Evolutionary conservation across 2,888 invertebrate species (phyloP), one percentile per base, ranked within the genome.

Genomic region (Priocnemis perturbator): DNA sequence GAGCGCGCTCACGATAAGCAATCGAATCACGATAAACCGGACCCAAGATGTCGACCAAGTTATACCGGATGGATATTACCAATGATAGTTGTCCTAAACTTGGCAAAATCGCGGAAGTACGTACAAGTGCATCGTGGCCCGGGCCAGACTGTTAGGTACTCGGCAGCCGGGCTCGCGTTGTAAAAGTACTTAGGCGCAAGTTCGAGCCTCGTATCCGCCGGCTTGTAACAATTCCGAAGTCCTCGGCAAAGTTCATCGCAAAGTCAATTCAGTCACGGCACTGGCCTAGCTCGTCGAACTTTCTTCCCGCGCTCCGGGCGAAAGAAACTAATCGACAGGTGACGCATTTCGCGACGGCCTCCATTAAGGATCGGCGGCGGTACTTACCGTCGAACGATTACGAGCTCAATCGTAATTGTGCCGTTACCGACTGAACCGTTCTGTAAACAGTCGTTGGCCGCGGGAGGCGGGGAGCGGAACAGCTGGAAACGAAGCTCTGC

Each of bases 21-120:
- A 80, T 74, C 69, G 70, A 72, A 74, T 72, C 58, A 72, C 57
- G 71, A 75, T 67, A 67, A 70, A 77, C 50, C 52, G 67, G 66
- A 64, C n/a, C 59, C 30, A 23, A 69, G 63, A 68, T 69, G 67
- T 70, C 65, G 69, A 64, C 60, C 62, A 73, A 70, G 73, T 77
- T 75, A 58, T 15, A 9, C 50, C 50, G 50, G 56, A 50, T 56
- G 63, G 63, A 65, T 60, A 65, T 61, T 57, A 61, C 44, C 55
- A 60, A 68, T 59, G 64, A 71, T 71, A 56, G 59, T 56, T 48
- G 45, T 19, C 50, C 26, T 20, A 26, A 63, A 73, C 59, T 69
- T 67, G 47, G 17, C 53, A 19, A 45, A 57, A 69, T 72, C 58
- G 55, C 56, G 23, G 37, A 71, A 68, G 63, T 60, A 60, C 58